Conservation (phyloP, 2,113 vertebrate genomes). For the Dicerorhinus sumatrensis region DNA sequence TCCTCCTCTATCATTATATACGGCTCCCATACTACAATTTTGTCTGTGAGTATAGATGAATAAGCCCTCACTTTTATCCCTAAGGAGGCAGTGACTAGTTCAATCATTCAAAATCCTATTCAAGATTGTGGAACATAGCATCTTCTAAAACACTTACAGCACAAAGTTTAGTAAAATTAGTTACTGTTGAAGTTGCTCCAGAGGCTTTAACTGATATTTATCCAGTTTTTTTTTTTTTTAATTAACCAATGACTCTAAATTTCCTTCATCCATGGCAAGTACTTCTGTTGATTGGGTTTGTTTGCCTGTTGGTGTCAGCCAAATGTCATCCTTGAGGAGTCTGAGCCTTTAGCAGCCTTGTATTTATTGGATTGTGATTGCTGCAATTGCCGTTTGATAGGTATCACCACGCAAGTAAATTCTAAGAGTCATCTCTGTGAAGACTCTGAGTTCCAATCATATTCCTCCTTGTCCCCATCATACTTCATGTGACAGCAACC, state of each 20-base stretch:
- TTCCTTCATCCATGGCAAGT: background rate
- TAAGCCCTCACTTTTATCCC: background rate
- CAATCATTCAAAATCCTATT: background rate
- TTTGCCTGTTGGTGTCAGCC: background rate
- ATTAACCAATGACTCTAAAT: background rate
- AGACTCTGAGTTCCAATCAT: background rate
- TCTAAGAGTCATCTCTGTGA: background rate
- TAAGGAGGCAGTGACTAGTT: background rate
- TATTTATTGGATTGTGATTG: background rate
- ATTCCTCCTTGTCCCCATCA: background rate
- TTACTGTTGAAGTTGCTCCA: background rate
- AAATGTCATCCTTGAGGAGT: background rate
- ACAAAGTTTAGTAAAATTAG: background rate
- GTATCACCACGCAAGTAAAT: background rate
- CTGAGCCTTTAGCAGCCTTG: background rate
- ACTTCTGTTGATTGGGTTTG: background rate
- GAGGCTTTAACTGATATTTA: background rate
- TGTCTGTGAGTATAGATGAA: background rate
- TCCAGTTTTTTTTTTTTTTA: background rate
- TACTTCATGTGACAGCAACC: background rate
- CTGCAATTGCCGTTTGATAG: background rate
- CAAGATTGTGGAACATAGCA: background rate
- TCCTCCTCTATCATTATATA: background rate
- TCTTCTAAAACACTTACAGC: background rate
- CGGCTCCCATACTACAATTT: background rate